These are phyloP conservation scores for Siniperca chuatsi DNA, from an alignment of 2,113 vertebrate genomes.

Conservation along the genomic window DNA sequence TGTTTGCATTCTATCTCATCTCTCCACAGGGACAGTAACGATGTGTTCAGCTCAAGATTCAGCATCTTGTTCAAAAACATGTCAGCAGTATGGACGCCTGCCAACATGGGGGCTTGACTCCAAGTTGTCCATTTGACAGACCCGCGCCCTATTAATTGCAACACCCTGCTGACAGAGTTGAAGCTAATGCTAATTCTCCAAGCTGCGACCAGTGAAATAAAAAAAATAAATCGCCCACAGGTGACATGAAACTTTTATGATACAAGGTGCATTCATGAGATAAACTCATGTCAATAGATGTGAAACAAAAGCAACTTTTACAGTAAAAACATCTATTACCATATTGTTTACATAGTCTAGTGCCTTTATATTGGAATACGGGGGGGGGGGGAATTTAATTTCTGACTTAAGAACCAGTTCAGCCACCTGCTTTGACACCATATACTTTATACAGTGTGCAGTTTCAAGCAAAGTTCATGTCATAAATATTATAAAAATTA, in stretches of 20 bases:
- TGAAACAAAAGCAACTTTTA: slow-evolving; percentile 1
- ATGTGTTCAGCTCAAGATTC: background rate
- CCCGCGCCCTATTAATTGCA: slow-evolving; percentile 30
- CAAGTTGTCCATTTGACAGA: slow-evolving; percentile 4
- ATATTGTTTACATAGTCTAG: slow-evolving; percentile 2
- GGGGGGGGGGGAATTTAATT: background rate
- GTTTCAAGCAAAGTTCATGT: background rate
- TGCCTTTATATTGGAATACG: background rate
- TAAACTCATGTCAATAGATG: slow-evolving; percentile 14
- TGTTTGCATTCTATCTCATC: background rate
- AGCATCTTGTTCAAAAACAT: slow-evolving; percentile 13
- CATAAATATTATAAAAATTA: background rate
- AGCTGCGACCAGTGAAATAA: background rate
- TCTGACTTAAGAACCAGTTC: background rate
- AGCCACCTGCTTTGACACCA: background rate
- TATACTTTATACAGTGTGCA: background rate
- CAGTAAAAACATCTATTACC: background rate
- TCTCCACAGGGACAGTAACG: background rate
- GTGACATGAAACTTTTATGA: slow-evolving; percentile 27
- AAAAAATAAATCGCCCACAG: background rate
- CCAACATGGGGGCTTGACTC: slow-evolving; percentile 10
- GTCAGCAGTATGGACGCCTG: slow-evolving; percentile 3
- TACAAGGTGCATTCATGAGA: slow-evolving; percentile 2
- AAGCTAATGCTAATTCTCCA: slow-evolving; percentile 22
- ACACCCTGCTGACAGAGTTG: slow-evolving; percentile 32